Evolutionary conservation across 2,888 invertebrate species (phyloP), one percentile per base, ranked within the genome.

Genomic region (Cacoxenus indagator): DNA sequence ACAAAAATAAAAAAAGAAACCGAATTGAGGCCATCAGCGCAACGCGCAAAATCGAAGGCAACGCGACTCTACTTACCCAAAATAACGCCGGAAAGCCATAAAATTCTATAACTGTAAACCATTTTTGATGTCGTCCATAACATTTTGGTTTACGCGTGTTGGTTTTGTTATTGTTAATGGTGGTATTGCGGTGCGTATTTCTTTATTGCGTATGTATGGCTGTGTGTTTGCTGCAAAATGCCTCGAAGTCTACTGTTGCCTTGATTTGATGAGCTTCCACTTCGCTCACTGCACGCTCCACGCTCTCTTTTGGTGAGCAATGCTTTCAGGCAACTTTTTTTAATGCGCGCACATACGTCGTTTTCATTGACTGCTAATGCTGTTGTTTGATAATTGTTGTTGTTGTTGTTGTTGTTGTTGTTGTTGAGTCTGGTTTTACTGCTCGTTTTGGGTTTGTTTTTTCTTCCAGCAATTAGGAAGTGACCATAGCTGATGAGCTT

Each of bases 101-200:
- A 82, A 83, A 84, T 81, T 82, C 82, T 86, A 84, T 85, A 86
- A 84, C 84, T 85, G 84, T 85, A 83, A 85, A 85, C 83, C 85
- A 86, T 85, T 83, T 84, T 85, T 72, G 48, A 51, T 51, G 81
- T 82, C 73, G 81, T 74, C 78, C 76, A 78, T 75, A 78, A 80
- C 85, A 84, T 81, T 78, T 81, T 80, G 79, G 75, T 43, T 19
- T 51, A 51, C 19, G 17, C 37, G 26, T 45, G 45, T 46, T 48
- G 17, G 8, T 48, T 6, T 48, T 48, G 48, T 48, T 48, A 19
- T 0, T 48, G 17, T 48, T 48, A 17, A 1, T 37, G 4, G 8
- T 37, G 1, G 1, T 4, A 4, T 1, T 37, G 4, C 4, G 1
- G 37, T 31, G 4, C 5, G 31, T 9, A 31, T 4, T 31, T 6